Conservation (phyloP, 2,113 vertebrate species). For the Fregetta grallaria region DNA sequence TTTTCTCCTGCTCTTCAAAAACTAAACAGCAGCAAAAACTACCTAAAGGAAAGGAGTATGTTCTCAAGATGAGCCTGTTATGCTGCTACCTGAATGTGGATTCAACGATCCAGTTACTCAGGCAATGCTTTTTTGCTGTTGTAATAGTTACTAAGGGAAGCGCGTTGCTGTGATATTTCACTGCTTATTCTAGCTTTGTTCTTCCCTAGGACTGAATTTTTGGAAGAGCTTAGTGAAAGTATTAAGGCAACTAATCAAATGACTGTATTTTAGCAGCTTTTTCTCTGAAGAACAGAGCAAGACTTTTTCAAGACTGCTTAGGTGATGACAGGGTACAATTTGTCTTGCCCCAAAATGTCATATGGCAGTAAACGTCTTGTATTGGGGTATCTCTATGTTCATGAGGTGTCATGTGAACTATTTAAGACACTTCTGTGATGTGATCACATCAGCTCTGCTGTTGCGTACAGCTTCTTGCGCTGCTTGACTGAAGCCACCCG, state of each 20-base stretch:
- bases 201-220: background rate
- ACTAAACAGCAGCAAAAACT: background rate
- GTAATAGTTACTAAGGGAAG: background rate
- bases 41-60: background rate
- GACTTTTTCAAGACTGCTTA: background rate
- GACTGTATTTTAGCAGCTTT: background rate
- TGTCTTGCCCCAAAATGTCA: background rate
- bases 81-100: background rate
- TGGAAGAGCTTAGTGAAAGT: background rate
- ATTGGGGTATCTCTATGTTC: rapidly evolving
- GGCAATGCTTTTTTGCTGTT: background rate
- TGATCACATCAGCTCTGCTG: background rate
- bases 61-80: background rate
- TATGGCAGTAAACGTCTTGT: background rate
- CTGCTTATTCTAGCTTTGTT: background rate
- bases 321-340: background rate
- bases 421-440: background rate
- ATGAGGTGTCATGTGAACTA: background rate
- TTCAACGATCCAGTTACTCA: background rate
- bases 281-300: background rate
- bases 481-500: background rate
- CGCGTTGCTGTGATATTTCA: background rate
- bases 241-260: background rate
- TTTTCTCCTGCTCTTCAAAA: background rate
- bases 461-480: background rate